A percentile compares a stretch with the other conserved stretches of the same genome.
Conservation (phyloP, 2,113 vertebrate genomes). For the Serinus canaria region DNA sequence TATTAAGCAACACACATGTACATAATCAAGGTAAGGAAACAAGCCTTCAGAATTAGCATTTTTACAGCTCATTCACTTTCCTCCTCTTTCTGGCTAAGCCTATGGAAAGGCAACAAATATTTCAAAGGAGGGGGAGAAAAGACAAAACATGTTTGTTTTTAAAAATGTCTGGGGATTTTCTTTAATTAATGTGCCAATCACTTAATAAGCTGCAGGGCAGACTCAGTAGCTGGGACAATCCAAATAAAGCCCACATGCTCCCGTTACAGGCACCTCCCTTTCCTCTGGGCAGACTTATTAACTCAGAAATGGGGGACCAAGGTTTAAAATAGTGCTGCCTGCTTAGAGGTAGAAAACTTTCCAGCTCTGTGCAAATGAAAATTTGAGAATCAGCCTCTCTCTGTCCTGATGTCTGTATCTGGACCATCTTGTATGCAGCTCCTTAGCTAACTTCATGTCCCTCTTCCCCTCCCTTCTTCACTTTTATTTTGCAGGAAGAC, state of each 20-base stretch:
- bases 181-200: conserved; percentile 3
- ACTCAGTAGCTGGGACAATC: conserved; percentile 18
- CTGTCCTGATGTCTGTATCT: background rate
- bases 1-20: background rate
- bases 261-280: background rate
- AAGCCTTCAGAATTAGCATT: background rate
- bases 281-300: conserved; percentile 10
- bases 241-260: conserved; percentile 29
- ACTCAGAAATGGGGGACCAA: background rate
- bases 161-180: conserved; percentile 6
- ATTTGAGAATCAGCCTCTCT: background rate
- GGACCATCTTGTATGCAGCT: background rate
- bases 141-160: conserved; percentile 3
- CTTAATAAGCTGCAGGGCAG: background rate
- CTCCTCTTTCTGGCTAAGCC: background rate
- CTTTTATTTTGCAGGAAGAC: background rate
- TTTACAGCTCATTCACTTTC: background rate
- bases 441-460: background rate
- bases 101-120: background rate
- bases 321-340: background rate
- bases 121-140: background rate
- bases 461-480: background rate
- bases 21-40: background rate
- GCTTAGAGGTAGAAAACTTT: background rate
- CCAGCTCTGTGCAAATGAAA: background rate